Evolutionary conservation across 1,140 invertebrate genomes (phyloP), one percentile per base, ranked within the genome.

Genomic region (Argopecten irradians): DNA sequence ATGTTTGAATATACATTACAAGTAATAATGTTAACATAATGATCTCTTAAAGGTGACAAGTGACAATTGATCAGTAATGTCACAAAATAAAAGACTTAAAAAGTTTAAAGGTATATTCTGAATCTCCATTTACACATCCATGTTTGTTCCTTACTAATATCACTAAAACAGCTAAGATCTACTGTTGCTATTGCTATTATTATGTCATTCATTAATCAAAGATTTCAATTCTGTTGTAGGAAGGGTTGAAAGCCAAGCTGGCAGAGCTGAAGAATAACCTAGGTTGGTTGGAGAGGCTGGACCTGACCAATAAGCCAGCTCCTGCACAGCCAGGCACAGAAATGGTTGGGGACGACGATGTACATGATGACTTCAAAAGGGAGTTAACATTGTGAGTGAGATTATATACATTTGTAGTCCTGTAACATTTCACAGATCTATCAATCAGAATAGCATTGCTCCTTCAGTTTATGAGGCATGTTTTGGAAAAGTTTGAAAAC

Each of bases 311-410:
- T 88, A 88, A 89, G 32, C 91, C 43, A 97, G 28, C 98, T 97
- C 32, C 98, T 98, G 95, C 95, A 98, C 43, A 97, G 97, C 7
- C 87, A 87, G 91, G 93, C 85, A 89, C 86, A 91, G 95, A 97
- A 82, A 96, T 96, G 39, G 96, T 97, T 86, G 86, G 96, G 9
- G 91, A 87, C 28, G 98, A 98, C 96, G 97, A 97, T 1, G 97
- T 98, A 0, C 94, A 99, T n/a, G 98, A 99, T 96, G 98, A 99
- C 94, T 99, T 99, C 93, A 97, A 98, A 94, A 96, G 98, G 33
- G 98, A 99, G 96, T 98, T 98, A 90, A 96, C 97, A 90, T 98
- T 99, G 95, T 96, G 93, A 94, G 95, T 93, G 33, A 35, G 7
- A 14, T 86, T 22, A 34, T 39, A 82, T 7, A 41, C 46, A n/a